phyloP scores from a whole-genome alignment of 2,113 vertebrate species.

The Carettochelys insculpta region DNA sequence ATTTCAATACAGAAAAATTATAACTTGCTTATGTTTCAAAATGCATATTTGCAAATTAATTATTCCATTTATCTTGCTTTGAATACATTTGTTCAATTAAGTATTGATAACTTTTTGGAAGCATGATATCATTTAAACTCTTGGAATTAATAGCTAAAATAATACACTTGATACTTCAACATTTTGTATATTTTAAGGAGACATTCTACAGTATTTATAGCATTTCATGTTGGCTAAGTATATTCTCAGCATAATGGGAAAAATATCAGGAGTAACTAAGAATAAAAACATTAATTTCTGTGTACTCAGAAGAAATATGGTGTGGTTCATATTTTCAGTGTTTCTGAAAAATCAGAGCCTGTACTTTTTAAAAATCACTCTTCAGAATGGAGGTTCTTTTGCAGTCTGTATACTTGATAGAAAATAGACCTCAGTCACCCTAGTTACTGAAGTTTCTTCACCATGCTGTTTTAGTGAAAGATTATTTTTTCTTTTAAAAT shows the following conservation, averaged over 20 bases:
- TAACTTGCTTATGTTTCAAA: neutral
- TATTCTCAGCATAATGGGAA: neutral
- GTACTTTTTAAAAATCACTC: neutral
- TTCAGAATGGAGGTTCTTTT: neutral
- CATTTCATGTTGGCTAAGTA: neutral
- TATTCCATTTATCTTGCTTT: neutral
- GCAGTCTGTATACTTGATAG: neutral
- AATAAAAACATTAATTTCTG: neutral
- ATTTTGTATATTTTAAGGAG: neutral
- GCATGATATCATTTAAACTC: neutral
- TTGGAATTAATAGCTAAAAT: neutral
- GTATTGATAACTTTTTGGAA: neutral
- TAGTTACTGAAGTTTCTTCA: neutral
- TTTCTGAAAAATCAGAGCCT: neutral
- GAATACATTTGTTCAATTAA: neutral
- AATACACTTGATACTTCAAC: neutral
- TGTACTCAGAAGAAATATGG: neutral
- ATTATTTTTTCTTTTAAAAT: neutral
- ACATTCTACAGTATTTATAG: neutral
- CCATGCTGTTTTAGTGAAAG: neutral
- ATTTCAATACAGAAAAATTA: neutral
- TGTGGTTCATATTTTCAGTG: neutral
- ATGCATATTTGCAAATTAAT: neutral
- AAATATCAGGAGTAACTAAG: neutral
- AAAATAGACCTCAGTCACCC: neutral